Percentiles rank a stretch among this genome's conserved stretches.
These are phyloP conservation scores for Lasioglossum leucozonium DNA, from an alignment of 2,888 invertebrate species.

Conservation along the genomic window DNA sequence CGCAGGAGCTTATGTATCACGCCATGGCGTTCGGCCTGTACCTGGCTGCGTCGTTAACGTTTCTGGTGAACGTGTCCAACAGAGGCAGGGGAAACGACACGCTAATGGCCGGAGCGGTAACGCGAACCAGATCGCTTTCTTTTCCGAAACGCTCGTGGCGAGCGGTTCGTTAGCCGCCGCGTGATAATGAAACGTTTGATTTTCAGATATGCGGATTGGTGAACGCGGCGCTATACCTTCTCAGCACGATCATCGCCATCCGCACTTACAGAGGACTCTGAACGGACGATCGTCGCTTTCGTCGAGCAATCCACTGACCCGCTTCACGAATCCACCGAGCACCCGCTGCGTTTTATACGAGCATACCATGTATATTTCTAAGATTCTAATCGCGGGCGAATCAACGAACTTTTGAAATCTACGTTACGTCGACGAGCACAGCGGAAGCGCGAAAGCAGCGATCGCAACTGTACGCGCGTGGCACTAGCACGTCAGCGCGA, in stretches of 20 bases:
- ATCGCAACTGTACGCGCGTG: not conserved
- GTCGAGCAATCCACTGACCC: not conserved
- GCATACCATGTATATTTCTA: not conserved
- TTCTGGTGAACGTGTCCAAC: constrained; percentile 88
- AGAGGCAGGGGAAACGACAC: constrained; percentile 86
- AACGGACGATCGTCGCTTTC: constrained; percentile 64
- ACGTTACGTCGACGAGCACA: not conserved
- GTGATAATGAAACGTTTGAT: constrained; percentile 29
- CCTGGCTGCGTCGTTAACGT: constrained; percentile 89
- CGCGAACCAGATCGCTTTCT: constrained; percentile 75
- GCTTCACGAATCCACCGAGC: not conserved
- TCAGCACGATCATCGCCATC: constrained; percentile 92
- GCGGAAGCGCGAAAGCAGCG: constrained; percentile 10
- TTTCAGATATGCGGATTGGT: constrained; percentile 92
- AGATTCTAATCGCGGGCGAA: not conserved
- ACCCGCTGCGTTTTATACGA: not conserved
- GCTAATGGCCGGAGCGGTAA: constrained; percentile 90
- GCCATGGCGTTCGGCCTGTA: constrained; percentile 90
- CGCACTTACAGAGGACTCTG: constrained; percentile 91
- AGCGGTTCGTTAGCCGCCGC: not conserved
- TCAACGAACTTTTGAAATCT: not conserved
- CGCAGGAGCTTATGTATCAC: constrained; percentile 94
- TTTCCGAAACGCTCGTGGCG: not conserved
- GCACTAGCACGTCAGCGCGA: not conserved
- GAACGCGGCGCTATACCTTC: constrained; percentile 89